Evolutionary conservation across 1,140 invertebrate species (phyloP), one percentile per base, ranked within the genome.

Genomic region (Drosophila tropicalis): DNA sequence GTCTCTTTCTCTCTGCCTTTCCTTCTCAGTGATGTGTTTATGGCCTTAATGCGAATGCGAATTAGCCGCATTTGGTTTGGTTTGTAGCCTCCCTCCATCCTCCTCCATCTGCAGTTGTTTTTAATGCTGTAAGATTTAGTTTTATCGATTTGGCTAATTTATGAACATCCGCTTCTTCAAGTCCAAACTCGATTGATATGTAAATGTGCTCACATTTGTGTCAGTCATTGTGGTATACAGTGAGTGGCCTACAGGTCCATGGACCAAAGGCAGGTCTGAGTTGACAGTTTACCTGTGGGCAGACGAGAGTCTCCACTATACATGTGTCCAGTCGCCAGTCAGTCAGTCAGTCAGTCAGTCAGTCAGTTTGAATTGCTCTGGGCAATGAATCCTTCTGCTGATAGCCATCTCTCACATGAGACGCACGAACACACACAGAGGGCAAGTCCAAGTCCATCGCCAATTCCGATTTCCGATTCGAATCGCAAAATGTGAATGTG

Each of bases 111-210:
- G 76, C 79, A 71, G 78, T 86, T 86, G 79, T 86, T 72, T 22
- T 58, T 57, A 62, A 57, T 67, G 57, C 68, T 67, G 69, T 54
- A 51, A 60, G 73, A 76, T 76, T 76, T 76, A 85, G 90, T 90
- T 91, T 90, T 90, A 91, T 90, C 83, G 86, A 92, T 90, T 51
- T 87, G 81, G 79, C 75, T 90, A 92, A 92, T 92, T 92, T 92
- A 91, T 92, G 83, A 89, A 89, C 91, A 92, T 92, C 91, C 91
- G 91, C 72, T 83, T 69, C 67, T 12, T 25, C 13, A 47, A 13
- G 61, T 41, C 58, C 32, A 19, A 36, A 64, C 56, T 76, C 83
- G 76, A 89, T 89, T 90, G 85, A 89, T 89, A 89, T 89, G 85
- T 90, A 90, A 89, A 89, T 89, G 86, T 85, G 85, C 79, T 84